These are phyloP conservation scores for Vanessa tameamea DNA, from an alignment of 1,140 invertebrate genomes.

Conservation along the genomic window DNA sequence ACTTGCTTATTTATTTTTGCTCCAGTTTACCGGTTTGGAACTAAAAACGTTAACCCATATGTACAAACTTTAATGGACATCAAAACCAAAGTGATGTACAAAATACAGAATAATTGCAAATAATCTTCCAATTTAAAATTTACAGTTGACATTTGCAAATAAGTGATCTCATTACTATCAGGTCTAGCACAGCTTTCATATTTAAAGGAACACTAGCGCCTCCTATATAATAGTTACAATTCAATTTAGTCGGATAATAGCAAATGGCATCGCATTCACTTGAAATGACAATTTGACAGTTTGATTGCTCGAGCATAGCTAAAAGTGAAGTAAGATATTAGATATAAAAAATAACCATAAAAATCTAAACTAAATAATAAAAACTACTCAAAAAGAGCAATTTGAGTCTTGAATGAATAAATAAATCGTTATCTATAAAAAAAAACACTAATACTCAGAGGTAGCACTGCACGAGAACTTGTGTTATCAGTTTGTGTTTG, in stretches of 20 bases:
- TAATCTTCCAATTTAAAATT: too few species aligned
- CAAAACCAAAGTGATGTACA: too few species aligned
- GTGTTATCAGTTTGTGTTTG: constrained; percentile 68
- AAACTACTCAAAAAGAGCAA: constrained; percentile 12
- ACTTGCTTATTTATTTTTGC: too few species aligned
- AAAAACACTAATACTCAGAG: not conserved
- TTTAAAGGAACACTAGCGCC: not conserved
- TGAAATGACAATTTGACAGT: constrained; percentile 52
- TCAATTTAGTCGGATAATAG: constrained; percentile 31
- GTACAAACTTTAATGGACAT: too few species aligned
- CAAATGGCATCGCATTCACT: constrained; percentile 64
- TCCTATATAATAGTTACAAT: not conserved
- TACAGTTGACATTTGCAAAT: not conserved
- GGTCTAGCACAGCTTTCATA: not conserved
- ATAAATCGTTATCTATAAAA: not conserved
- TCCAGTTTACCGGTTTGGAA: too few species aligned
- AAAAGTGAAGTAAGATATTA: constrained; percentile 13
- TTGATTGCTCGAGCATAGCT: constrained; percentile 35
- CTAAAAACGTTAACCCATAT: too few species aligned
- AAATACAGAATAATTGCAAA: too few species aligned
- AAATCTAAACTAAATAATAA: constrained; percentile 15
- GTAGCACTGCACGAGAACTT: constrained; percentile 17
- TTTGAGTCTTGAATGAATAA: constrained; percentile 1
- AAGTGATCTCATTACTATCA: not conserved
- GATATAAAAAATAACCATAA: constrained; percentile 21